Evolutionary conservation across 2,113 vertebrate species (phyloP), one percentile per base, ranked within the genome.

Genomic region (Ailurus styani): DNA sequence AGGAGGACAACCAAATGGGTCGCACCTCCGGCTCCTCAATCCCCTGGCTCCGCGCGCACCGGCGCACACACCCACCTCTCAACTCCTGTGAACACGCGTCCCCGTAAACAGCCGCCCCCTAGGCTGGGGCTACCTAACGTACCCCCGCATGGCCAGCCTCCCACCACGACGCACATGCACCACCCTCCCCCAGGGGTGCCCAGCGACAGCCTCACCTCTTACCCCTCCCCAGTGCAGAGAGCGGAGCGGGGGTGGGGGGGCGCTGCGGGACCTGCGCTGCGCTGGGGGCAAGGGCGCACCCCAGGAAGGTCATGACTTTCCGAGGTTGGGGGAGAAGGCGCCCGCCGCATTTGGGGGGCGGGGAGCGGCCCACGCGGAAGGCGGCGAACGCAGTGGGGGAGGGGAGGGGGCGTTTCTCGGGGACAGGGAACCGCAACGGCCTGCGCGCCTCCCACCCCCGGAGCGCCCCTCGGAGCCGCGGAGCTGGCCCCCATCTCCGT

Each of bases 261-360:
- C 79, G 87, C 70, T 37, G 96, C 31, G 72, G 90, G 75, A 90
- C 82, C 70, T 17, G 86, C 50, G 47, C 55, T 18, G 91, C 57
- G 21, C 57, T 37, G 14, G 75, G 93, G 77, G 82, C 52, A 7
- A 57, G 88, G 55, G 82, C 13, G 66, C 93, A 97, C 89, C 82
- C 93, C 60, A 23, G 45, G 96, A 98, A 98, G 97, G 98, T 98
- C 97, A 97, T 82, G 97, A 97, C 97, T 97, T 96, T 91, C 60
- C 5, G 66, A 57, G 72, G 31, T 9, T 91, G 87, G 89, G 90
- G 95, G 91, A 95, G 68, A 93, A 89, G 91, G 54, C 72, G 21
- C 77, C 72, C 73, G 62, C 94, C 37, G 90, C 90, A 78, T 93
- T 96, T 3, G 86, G 86, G 93, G 82, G 87, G 73, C 82, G 86